Evolutionary conservation across 2,888 invertebrate species (phyloP).

Genomic region (Punctoribates punctum): DNA sequence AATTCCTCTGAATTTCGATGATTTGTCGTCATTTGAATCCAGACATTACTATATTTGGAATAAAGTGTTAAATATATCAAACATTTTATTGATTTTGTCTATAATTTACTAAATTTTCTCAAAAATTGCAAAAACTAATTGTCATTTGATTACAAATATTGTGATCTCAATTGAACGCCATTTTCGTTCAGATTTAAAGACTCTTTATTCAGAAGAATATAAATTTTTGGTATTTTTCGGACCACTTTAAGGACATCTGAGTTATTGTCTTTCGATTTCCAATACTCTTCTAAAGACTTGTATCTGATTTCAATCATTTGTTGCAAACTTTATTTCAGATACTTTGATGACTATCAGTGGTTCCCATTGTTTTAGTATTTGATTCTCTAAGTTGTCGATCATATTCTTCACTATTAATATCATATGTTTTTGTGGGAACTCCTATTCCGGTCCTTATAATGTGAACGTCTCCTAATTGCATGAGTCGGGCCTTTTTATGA

Average conservation of each 20-base stretch:
- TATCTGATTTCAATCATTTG: conserved; percentile 48
- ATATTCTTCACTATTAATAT: not conserved
- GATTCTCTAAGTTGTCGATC: no score
- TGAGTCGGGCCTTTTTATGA: conserved; percentile 10
- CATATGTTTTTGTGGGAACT: not conserved
- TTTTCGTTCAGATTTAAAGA: conserved; percentile 61
- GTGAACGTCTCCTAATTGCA: not conserved
- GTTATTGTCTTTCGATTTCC: conserved; percentile 53
- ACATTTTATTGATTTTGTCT: no score
- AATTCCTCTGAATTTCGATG: not conserved
- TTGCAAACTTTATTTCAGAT: conserved; percentile 51
- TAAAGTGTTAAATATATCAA: not conserved
- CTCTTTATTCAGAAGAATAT: conserved; percentile 70
- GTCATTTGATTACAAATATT: not conserved
- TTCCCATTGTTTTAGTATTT: no score
- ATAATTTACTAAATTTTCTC: no score
- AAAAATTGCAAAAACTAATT: not conserved
- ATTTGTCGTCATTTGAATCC: not conserved
- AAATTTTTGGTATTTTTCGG: conserved; percentile 73
- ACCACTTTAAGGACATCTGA: conserved; percentile 63
- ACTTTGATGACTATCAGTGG: no score
- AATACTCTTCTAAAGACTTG: conserved; percentile 53
- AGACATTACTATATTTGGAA: not conserved
- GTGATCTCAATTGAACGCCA: conserved; percentile 56
- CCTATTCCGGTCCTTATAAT: not conserved